Evolutionary conservation across 2,888 invertebrate genomes (phyloP).

Genomic region (Abrostola triplasia): DNA sequence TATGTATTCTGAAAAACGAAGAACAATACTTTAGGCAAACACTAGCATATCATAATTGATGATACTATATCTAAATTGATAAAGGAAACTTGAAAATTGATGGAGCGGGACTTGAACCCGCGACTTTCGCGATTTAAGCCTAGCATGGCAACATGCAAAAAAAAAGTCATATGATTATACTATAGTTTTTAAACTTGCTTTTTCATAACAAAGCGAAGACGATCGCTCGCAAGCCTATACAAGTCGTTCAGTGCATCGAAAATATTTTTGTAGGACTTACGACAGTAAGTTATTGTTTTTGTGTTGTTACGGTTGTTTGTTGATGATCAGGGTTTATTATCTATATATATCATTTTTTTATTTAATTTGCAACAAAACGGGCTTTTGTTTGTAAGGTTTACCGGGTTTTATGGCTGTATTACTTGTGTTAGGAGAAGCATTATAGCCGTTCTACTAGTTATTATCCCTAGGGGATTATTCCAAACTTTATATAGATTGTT

Average conservation of each 20-base stretch:
- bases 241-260: background rate
- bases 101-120: too few relatives aligned
- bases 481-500: constrained; percentile 39
- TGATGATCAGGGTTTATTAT: constrained; percentile 49
- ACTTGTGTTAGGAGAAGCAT: constrained; percentile 15
- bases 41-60: too few relatives aligned
- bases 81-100: too few relatives aligned
- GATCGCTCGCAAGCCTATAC: background rate
- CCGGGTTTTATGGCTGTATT: constrained; percentile 43
- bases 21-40: too few relatives aligned
- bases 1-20: too few relatives aligned
- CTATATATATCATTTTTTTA: constrained; percentile 29
- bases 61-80: too few relatives aligned
- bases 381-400: constrained; percentile 40
- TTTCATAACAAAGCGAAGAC: background rate
- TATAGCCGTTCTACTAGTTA: constrained; percentile 20
- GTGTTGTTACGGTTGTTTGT: constrained; percentile 46
- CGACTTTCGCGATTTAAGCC: too few relatives aligned
- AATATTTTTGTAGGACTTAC: constrained; percentile 64
- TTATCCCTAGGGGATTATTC: constrained; percentile 20
- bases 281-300: constrained; percentile 57
- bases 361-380: constrained; percentile 17
- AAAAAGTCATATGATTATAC: too few relatives aligned
- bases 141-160: too few relatives aligned
- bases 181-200: background rate